These are phyloP conservation scores for Parascotia fuliginaria DNA, from an alignment of 2,888 invertebrate genomes.

Conservation along the genomic window DNA sequence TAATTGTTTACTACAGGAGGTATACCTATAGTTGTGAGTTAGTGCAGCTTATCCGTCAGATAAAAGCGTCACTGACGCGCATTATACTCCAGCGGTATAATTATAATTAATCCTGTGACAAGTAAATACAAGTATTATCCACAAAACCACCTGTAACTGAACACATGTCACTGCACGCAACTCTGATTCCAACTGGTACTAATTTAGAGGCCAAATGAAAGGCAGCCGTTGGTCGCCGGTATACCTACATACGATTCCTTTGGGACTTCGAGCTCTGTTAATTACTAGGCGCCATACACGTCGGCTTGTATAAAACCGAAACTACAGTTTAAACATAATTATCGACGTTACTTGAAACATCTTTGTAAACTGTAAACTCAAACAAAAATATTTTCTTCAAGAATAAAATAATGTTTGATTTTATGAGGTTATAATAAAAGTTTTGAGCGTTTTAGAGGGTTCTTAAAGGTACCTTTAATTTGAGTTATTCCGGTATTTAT, in stretches of 20 bases:
- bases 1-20: no score
- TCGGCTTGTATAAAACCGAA: conserved; percentile 39
- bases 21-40: no score
- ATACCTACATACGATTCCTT: conserved; percentile 59
- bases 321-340: conserved; percentile 47
- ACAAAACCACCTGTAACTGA: conserved; percentile 20
- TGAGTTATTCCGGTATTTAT: background rate
- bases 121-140: conserved; percentile 5
- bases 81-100: no score
- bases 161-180: conserved; percentile 23
- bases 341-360: conserved; percentile 24
- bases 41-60: no score
- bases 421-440: conserved; percentile 5
- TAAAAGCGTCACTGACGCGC: no score
- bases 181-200: conserved; percentile 49
- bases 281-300: conserved; percentile 55
- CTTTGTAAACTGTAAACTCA: conserved; percentile 24
- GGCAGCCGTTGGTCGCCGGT: conserved; percentile 57
- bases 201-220: conserved; percentile 64
- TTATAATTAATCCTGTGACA: conserved; percentile 12
- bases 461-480: background rate
- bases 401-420: conserved; percentile 9
- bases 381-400: conserved; percentile 8
- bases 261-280: conserved; percentile 54
- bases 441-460: background rate